A percentile compares a stretch with the other conserved stretches of the same genome.
Evolutionary conservation across 2,113 vertebrate species (phyloP).

Genomic region (Ramphastos sulfuratus): DNA sequence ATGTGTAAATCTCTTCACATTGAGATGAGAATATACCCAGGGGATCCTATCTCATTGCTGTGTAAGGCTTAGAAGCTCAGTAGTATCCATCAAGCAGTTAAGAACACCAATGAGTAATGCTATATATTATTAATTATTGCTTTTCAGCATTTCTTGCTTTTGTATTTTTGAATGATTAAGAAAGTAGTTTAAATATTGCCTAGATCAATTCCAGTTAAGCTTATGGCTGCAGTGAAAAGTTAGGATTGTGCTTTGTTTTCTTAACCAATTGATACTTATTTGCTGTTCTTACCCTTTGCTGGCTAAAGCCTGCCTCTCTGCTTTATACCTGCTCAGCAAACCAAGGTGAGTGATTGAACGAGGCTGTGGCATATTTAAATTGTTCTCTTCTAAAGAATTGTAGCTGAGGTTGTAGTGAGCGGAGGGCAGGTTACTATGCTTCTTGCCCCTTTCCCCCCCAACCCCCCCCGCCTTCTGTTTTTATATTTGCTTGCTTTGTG

Average conservation of each 20-base stretch:
- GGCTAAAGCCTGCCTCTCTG: constrained; percentile 80
- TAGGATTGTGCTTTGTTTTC: constrained; percentile 65
- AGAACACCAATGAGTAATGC: constrained; percentile 30
- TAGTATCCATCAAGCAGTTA: constrained; percentile 40
- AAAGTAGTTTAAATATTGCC: constrained; percentile 16
- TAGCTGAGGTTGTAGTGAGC: background rate
- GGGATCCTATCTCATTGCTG: constrained; percentile 20
- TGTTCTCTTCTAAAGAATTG: constrained; percentile 37
- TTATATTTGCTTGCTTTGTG: constrained; percentile 66
- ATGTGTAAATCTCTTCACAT: constrained; percentile 6
- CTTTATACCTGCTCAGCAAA: constrained; percentile 77
- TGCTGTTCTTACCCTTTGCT: constrained; percentile 83
- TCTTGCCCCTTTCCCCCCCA: too few relatives aligned
- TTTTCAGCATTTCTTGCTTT: constrained; percentile 31
- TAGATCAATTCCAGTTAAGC: constrained; percentile 45
- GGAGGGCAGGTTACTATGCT: constrained; percentile 26
- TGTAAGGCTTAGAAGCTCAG: constrained; percentile 33
- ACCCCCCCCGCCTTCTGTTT: background rate
- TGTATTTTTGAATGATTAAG: constrained; percentile 33
- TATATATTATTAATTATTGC: constrained; percentile 31
- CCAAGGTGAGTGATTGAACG: constrained; percentile 76
- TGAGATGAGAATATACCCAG: constrained; percentile 27
- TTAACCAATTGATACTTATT: constrained; percentile 75
- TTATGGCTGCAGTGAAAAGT: constrained; percentile 57
- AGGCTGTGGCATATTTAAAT: constrained; percentile 53